A percentile compares a stretch with the other conserved stretches of the same genome.
Evolutionary conservation across 2,797 vertebrate species (phyloP).

Genomic region (Pipistrellus pipistrellus): DNA sequence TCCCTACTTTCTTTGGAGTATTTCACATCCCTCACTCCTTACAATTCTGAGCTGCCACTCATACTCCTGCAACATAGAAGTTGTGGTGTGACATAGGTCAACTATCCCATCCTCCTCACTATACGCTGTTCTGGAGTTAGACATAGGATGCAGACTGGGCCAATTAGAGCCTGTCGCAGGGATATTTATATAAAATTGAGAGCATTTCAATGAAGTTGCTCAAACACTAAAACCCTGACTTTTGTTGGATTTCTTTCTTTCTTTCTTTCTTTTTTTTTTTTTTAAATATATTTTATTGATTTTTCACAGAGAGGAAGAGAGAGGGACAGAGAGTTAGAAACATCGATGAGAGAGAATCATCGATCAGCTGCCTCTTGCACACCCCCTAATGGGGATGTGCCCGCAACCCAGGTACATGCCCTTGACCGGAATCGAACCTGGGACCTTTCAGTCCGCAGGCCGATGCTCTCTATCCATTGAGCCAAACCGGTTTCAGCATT

Average conservation of each 20-base stretch:
- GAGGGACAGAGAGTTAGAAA: too few species aligned
- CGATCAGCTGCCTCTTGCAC: too few species aligned
- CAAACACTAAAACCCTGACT: background rate
- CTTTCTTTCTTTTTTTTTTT: too few species aligned
- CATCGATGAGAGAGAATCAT: too few species aligned
- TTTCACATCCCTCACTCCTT: background rate
- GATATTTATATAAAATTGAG: constrained; percentile 22
- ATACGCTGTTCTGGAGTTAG: background rate
- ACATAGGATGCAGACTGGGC: background rate
- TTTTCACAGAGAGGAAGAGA: too few species aligned
- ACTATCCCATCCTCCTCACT: background rate
- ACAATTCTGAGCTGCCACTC: background rate
- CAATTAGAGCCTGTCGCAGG: background rate
- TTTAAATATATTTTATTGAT: too few species aligned
- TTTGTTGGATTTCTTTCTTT: constrained; percentile 30
- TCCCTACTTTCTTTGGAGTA: background rate
- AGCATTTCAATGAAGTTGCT: background rate
- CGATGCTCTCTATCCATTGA: too few species aligned
- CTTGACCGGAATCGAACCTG: too few species aligned
- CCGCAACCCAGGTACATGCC: too few species aligned
- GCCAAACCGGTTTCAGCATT: background rate
- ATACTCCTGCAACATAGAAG: background rate
- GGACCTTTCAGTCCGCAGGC: too few species aligned
- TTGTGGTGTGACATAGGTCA: background rate
- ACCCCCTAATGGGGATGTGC: too few species aligned